These are phyloP conservation scores for Acanthiza pusilla DNA, from an alignment of 2,797 vertebrate genomes.

Conservation along the genomic window DNA sequence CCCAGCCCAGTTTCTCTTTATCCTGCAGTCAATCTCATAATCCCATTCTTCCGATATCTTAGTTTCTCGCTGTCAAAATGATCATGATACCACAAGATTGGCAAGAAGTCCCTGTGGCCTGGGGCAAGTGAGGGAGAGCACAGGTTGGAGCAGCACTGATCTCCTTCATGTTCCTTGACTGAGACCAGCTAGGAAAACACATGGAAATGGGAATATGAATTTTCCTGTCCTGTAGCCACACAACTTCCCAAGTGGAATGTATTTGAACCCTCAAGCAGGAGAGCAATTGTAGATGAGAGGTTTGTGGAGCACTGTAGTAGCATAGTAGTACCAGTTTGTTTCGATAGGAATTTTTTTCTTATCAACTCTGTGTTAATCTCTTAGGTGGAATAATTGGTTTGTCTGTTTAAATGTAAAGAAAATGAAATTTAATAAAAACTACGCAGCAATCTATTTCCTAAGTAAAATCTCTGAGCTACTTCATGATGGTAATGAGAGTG, in stretches of 20 bases:
- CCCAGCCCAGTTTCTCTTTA: constrained; percentile 44
- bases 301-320: background rate
- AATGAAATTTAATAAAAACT: background rate
- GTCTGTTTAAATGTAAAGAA: background rate
- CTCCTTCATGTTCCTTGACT: background rate
- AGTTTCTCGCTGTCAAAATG: background rate
- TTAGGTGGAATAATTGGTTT: background rate
- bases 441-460: background rate
- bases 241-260: background rate
- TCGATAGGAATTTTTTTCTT: background rate
- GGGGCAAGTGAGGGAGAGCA: background rate
- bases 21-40: constrained; percentile 50
- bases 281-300: background rate
- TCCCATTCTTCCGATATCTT: constrained; percentile 23
- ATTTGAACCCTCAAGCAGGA: background rate
- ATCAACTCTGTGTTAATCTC: background rate
- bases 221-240: background rate
- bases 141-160: background rate
- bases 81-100: background rate
- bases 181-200: background rate
- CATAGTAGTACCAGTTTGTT: background rate
- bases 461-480: background rate
- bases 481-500: background rate
- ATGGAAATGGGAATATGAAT: background rate
- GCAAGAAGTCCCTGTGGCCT: background rate